These are phyloP conservation scores for Agonopterix arenella DNA, from an alignment of 2,888 invertebrate species.

Conservation along the genomic window DNA sequence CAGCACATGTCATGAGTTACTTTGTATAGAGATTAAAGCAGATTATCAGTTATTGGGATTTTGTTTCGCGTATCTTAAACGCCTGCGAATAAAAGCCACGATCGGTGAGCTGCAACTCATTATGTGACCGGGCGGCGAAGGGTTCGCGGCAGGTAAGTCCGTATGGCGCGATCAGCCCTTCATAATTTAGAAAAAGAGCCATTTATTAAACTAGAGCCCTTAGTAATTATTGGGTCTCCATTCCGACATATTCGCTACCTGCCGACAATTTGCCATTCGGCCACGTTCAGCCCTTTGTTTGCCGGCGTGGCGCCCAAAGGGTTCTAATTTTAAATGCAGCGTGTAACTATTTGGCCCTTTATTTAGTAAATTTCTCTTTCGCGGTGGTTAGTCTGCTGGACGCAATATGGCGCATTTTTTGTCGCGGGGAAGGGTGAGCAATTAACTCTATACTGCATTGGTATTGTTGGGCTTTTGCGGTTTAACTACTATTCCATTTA, in stretches of 20 bases:
- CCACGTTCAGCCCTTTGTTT: slow-evolving; percentile 72
- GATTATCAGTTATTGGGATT: no score
- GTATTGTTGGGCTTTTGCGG: slow-evolving; percentile 60
- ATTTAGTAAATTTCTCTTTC: slow-evolving; percentile 72
- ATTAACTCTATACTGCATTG: slow-evolving; percentile 60
- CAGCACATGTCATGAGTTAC: no score
- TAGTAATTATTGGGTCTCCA: slow-evolving; percentile 67
- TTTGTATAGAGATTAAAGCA: no score
- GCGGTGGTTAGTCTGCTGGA: slow-evolving; percentile 70
- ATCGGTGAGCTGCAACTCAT: slow-evolving; percentile 49
- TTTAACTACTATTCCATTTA: slow-evolving; percentile 46
- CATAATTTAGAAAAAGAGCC: slow-evolving; percentile 72
- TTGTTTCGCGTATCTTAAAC: no score
- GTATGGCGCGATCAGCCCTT: slow-evolving; percentile 72
- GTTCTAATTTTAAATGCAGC: slow-evolving; percentile 74
- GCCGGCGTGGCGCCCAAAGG: slow-evolving; percentile 76
- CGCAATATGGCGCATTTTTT: slow-evolving; percentile 70
- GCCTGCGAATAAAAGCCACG: slow-evolving; percentile 20
- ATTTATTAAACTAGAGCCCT: slow-evolving; percentile 73
- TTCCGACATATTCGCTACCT: slow-evolving; percentile 74
- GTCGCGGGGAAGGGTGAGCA: slow-evolving; percentile 61
- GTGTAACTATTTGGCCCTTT: slow-evolving; percentile 71
- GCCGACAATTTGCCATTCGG: slow-evolving; percentile 74
- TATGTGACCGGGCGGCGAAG: slow-evolving; percentile 39
- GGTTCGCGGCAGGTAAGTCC: slow-evolving; percentile 70